These are phyloP conservation scores for Meandrina meandrites DNA, from an alignment of 92 coral and sea anemone genomes.

Conservation along the genomic window DNA sequence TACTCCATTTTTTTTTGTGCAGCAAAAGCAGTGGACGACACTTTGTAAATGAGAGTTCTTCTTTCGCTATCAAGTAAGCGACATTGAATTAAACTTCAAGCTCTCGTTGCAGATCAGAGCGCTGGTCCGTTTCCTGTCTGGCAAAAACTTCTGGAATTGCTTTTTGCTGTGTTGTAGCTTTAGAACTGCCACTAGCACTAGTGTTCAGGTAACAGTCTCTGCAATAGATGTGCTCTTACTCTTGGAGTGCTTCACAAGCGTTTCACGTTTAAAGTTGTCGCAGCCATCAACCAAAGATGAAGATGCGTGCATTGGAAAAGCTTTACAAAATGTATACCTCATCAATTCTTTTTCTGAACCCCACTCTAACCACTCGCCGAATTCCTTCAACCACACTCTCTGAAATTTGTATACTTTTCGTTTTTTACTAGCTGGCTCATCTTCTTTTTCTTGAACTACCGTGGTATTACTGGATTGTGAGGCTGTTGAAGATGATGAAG, in stretches of 20 bases:
- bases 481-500: too few relatives aligned
- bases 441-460: too few relatives aligned
- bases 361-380: slow-evolving; percentile 43
- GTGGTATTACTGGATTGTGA: too few relatives aligned
- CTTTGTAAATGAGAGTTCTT: slow-evolving; percentile 51
- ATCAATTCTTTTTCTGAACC: slow-evolving; percentile 34
- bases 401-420: slow-evolving; percentile 17
- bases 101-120: slow-evolving; percentile 24
- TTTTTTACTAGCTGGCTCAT: too few relatives aligned
- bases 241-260: slow-evolving; percentile 33
- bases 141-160: slow-evolving; percentile 44
- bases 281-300: slow-evolving; percentile 41
- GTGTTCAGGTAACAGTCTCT: slow-evolving; percentile 35
- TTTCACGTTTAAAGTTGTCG: slow-evolving; percentile 22
- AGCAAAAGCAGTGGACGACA: slow-evolving; percentile 40
- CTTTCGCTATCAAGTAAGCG: slow-evolving; percentile 43
- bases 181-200: slow-evolving; percentile 26
- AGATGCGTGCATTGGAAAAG: slow-evolving; percentile 35
- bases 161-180: slow-evolving; percentile 14
- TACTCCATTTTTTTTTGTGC: slow-evolving; percentile 26
- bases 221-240: slow-evolving; percentile 43
- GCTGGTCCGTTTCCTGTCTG: slow-evolving; percentile 32
- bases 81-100: slow-evolving; percentile 45
- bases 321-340: slow-evolving; percentile 35
- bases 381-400: slow-evolving; percentile 34